Conservation (phyloP, 1,140 invertebrate species). For the Caerostris darwini region DNA sequence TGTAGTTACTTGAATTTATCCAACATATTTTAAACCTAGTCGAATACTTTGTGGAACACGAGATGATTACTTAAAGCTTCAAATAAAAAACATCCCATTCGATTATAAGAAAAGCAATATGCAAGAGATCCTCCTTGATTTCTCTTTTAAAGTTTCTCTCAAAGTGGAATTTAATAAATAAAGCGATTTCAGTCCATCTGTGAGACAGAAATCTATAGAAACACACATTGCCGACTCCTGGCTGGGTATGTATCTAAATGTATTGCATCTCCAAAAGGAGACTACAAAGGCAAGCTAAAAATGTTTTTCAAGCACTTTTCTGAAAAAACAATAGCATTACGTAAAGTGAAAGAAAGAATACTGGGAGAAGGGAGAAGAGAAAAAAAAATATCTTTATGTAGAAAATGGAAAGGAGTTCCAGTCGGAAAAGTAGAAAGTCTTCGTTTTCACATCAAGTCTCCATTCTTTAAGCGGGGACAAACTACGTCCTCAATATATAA, state of each 20-base stretch:
- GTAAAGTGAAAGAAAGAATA: not conserved
- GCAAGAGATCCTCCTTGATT: no score
- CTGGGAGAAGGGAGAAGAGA: not conserved
- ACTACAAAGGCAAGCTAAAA: not conserved
- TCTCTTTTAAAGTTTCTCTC: not conserved
- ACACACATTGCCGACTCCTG: not conserved
- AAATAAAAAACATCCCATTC: no score
- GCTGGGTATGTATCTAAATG: not conserved
- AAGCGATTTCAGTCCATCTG: not conserved
- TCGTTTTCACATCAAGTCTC: constrained; percentile 51
- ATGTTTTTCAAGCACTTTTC: constrained; percentile 44
- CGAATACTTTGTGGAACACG: no score
- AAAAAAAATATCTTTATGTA: not conserved
- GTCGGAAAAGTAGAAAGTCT: not conserved
- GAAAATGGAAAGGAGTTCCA: constrained; percentile 12
- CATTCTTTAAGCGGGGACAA: not conserved
- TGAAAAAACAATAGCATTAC: constrained; percentile 53
- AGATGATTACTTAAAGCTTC: no score
- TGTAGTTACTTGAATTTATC: no score
- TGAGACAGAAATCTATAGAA: not conserved
- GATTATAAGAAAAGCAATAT: no score
- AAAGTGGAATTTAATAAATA: constrained; percentile 24
- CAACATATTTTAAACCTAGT: no score
- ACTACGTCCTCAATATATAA: no score
- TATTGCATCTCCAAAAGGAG: not conserved